Evolutionary conservation across 2,113 vertebrate genomes (phyloP).

Genomic region (Empidonax traillii): DNA sequence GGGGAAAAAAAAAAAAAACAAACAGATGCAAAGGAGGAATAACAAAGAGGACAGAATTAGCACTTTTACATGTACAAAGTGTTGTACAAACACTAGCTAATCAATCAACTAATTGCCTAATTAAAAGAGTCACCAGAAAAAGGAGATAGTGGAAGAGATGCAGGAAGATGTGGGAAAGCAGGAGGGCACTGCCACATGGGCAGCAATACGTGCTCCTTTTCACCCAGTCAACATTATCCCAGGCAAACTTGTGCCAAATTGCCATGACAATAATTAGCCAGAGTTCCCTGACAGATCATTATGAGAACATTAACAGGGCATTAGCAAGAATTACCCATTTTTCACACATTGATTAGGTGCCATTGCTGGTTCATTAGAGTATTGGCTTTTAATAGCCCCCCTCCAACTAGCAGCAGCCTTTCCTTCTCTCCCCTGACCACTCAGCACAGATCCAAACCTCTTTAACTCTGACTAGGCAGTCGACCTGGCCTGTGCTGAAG

Average conservation of each 20-base stretch:
- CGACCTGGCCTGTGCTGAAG: not conserved
- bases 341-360: slow-evolving; percentile 81
- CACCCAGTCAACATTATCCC: slow-evolving; percentile 35
- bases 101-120: slow-evolving; percentile 57
- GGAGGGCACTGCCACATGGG: not conserved
- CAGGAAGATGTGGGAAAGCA: not conserved
- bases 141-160: not conserved
- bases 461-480: not conserved
- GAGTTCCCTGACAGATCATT: slow-evolving; percentile 78
- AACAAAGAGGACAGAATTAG: slow-evolving; percentile 13
- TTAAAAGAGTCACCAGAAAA: slow-evolving; percentile 26
- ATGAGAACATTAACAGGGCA: slow-evolving; percentile 79
- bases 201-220: not conserved
- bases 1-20: not conserved
- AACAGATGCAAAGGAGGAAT: not conserved
- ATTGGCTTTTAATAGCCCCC: slow-evolving; percentile 70
- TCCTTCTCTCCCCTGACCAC: not conserved
- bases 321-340: slow-evolving; percentile 79
- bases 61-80: not conserved
- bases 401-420: slow-evolving; percentile 38
- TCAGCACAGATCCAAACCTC: slow-evolving; percentile 30
- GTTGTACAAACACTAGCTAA: slow-evolving; percentile 46
- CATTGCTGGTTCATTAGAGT: slow-evolving; percentile 73
- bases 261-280: slow-evolving; percentile 77
- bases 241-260: slow-evolving; percentile 70